Evolutionary conservation across 2,888 invertebrate genomes (phyloP), one percentile per base, ranked within the genome.

Genomic region (Drosophila kanekoi): DNA sequence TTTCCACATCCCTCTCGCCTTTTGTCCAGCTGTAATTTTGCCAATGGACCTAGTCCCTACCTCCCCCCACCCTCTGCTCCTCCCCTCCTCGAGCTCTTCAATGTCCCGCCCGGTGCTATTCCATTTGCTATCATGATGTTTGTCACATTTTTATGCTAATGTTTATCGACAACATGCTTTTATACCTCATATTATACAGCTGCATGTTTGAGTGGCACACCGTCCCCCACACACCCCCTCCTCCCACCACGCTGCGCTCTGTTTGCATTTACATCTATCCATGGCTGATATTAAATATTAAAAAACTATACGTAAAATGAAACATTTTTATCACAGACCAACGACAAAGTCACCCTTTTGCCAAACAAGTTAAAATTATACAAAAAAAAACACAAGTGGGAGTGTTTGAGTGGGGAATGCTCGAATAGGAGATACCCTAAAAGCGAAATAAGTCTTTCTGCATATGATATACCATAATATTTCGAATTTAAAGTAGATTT

Each of bases 111-210:
- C 28, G 8, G 28, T 2, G 28, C 28, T 28, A 28, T 28, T 28
- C 28, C 41, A 44, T 48, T 49, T 49, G 63, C 61, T 69, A 77
- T 77, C 71, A 72, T 75, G 69, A 69, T 79, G 71, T 79, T 83
- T 84, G 81, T 77, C 81, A 81, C 76, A 85, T 88, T 90, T 90
- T 75, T 82, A 89, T 90, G 88, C 85, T 83, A 88, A 90, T 90
- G 81, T 78, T 81, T 81, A 88, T 90, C 72, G 83, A 76, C 72
- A 81, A 65, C 75, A 84, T 81, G 81, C 75, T 87, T 81, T 89
- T 74, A 72, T 84, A 70, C 66, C 61, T 52, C 74, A 58, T 60
- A 67, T 74, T 70, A 61, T 62, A 44, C 49, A 61, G 18, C 38
- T 40, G 40, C 13, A 33, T 47, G 11, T 57, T n/a, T 54, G 32